Evolutionary conservation across 2,797 vertebrate species (phyloP).

Genomic region (Tokudaia muenninki): DNA sequence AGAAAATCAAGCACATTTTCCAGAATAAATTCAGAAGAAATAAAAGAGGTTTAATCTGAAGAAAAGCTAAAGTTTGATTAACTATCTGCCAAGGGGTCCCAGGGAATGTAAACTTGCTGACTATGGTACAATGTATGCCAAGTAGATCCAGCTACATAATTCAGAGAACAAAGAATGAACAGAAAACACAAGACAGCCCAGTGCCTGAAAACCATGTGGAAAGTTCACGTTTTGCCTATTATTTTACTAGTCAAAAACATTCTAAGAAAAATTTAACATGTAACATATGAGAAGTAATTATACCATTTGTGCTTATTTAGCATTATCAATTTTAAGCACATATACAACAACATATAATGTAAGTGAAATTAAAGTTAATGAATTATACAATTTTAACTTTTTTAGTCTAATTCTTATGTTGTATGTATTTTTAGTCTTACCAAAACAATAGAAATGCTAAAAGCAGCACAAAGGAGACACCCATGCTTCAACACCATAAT

Average conservation of each 20-base stretch:
- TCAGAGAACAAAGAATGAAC: not conserved
- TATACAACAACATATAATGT: not conserved
- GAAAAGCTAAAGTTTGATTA: not conserved
- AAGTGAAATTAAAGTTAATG: not conserved
- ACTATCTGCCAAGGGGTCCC: not conserved
- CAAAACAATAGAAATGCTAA: not conserved
- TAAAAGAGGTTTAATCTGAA: not conserved
- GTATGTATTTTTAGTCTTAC: not conserved
- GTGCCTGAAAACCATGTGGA: not conserved
- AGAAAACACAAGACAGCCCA: not conserved
- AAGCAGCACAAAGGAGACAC: not conserved
- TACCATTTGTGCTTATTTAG: not conserved
- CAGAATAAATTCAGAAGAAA: not conserved
- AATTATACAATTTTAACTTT: not conserved
- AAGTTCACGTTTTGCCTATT: not conserved
- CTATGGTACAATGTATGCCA: not conserved
- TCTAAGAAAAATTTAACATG: slow-evolving; percentile 11
- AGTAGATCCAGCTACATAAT: not conserved
- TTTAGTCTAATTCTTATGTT: not conserved
- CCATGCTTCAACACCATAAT: not conserved
- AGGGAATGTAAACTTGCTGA: not conserved
- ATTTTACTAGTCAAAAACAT: not conserved
- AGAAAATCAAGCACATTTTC: slow-evolving; percentile 8
- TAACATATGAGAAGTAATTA: not conserved
- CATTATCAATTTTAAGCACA: not conserved